Percentiles rank a stretch among this genome's conserved stretches.
These are phyloP conservation scores for Drosophila anomelani DNA, from an alignment of 2,888 invertebrate genomes.

Conservation along the genomic window DNA sequence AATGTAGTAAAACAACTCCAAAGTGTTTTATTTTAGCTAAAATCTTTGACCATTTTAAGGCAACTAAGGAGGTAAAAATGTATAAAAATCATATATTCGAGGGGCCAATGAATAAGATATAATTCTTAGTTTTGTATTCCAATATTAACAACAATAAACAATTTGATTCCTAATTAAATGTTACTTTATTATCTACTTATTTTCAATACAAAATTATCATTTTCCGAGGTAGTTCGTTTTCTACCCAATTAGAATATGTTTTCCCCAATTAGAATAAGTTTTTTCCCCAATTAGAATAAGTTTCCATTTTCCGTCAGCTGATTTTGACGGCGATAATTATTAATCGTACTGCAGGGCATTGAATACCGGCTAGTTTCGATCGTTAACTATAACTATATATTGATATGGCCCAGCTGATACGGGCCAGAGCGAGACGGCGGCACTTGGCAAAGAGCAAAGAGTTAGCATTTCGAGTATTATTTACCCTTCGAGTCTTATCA, in stretches of 20 bases:
- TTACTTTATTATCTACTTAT: too few species aligned
- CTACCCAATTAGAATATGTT: too few species aligned
- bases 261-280: too few species aligned
- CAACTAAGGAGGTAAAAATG: background rate
- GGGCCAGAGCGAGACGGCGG: slow-evolving; percentile 15
- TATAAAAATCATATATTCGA: too few species aligned
- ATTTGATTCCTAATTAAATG: too few species aligned
- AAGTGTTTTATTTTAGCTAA: background rate
- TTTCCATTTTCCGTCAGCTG: background rate
- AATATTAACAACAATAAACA: too few species aligned
- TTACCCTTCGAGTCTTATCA: slow-evolving; percentile 51
- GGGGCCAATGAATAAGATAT: too few species aligned
- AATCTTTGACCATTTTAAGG: background rate
- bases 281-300: background rate
- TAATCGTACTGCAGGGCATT: slow-evolving; percentile 4
- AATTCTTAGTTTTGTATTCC: too few species aligned
- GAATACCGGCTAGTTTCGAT: slow-evolving; percentile 1
- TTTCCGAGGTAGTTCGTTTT: too few species aligned
- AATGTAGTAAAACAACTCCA: too few species aligned
- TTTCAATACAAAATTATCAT: too few species aligned
- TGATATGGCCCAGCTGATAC: slow-evolving; percentile 25
- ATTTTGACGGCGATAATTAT: background rate
- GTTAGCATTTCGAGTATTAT: slow-evolving; percentile 40
- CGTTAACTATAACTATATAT: background rate
- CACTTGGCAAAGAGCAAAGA: slow-evolving; percentile 20